These are phyloP conservation scores for Zaprionus vittiger DNA, from an alignment of 1,140 invertebrate species.

Conservation along the genomic window DNA sequence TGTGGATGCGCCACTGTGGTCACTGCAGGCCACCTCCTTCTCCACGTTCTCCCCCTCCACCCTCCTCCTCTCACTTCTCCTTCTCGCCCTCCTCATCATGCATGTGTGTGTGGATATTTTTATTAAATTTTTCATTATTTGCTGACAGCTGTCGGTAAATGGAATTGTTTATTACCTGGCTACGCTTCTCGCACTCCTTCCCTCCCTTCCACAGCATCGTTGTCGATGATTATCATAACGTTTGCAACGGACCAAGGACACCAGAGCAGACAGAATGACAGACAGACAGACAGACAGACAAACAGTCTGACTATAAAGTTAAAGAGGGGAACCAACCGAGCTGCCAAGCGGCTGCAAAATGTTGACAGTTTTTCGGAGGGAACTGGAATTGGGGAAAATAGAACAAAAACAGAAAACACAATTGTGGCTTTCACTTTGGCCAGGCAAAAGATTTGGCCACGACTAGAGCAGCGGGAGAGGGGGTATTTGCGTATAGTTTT, in stretches of 20 bases:
- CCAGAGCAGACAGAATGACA: neutral
- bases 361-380: conserved; percentile 65
- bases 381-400: neutral
- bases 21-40: conserved; percentile 10
- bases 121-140: conserved; percentile 80
- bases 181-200: conserved; percentile 9
- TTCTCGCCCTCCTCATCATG: neutral
- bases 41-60: neutral
- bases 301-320: neutral
- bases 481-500: conserved; percentile 1
- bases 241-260: conserved; percentile 48
- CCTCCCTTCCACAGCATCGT: conserved; percentile 13
- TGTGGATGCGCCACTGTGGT: conserved; percentile 27
- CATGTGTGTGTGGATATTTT: conserved; percentile 49
- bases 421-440: conserved; percentile 43
- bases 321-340: neutral
- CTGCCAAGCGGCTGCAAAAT: conserved; percentile 42
- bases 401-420: conserved; percentile 62
- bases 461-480: neutral
- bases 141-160: conserved; percentile 81
- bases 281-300: conserved; percentile 19
- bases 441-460: conserved; percentile 17
- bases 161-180: conserved; percentile 80
- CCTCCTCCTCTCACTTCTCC: neutral
- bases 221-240: conserved; percentile 76